Percentiles rank a stretch among this genome's conserved stretches.
Conservation (phyloP, 1,140 invertebrate species). For the Metaphire vulgaris region DNA sequence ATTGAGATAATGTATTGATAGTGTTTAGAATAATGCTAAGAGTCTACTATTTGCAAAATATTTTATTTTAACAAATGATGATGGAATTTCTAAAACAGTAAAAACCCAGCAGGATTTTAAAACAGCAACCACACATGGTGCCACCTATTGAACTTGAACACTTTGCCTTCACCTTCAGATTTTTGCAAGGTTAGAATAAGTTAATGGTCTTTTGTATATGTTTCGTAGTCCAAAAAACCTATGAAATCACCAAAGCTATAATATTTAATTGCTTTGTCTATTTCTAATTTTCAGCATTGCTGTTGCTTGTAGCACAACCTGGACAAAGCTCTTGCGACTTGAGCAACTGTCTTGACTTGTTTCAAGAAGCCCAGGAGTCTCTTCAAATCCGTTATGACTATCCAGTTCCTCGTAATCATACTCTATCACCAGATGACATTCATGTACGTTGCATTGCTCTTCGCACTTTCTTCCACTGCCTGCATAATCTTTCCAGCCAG, state of each 20-base stretch:
- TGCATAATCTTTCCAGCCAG: slow-evolving; percentile 8
- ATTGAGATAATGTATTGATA: too few relatives aligned
- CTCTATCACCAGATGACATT: slow-evolving; percentile 1
- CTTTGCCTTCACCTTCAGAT: neutral
- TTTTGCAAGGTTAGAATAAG: neutral
- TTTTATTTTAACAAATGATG: too few relatives aligned
- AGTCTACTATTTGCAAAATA: too few relatives aligned
- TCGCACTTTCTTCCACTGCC: slow-evolving; percentile 26
- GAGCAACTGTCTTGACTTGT: slow-evolving; percentile 14
- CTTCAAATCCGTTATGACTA: slow-evolving; percentile 9
- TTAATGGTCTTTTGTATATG: neutral
- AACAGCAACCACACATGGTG: too few relatives aligned
- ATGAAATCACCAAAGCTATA: neutral
- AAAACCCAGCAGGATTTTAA: too few relatives aligned
- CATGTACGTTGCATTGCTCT: slow-evolving; percentile 13
- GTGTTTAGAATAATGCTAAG: too few relatives aligned
- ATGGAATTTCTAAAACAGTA: too few relatives aligned
- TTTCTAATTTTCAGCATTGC: too few relatives aligned
- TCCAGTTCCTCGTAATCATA: slow-evolving; percentile 1
- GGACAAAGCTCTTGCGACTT: neutral
- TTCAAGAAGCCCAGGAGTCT: slow-evolving; percentile 9
- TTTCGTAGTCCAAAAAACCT: neutral
- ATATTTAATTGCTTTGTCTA: neutral
- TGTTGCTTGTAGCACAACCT: neutral
- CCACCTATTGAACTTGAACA: neutral